phyloP scores from a whole-genome alignment of 2,113 vertebrate species.

The Anoplopoma fimbria region DNA sequence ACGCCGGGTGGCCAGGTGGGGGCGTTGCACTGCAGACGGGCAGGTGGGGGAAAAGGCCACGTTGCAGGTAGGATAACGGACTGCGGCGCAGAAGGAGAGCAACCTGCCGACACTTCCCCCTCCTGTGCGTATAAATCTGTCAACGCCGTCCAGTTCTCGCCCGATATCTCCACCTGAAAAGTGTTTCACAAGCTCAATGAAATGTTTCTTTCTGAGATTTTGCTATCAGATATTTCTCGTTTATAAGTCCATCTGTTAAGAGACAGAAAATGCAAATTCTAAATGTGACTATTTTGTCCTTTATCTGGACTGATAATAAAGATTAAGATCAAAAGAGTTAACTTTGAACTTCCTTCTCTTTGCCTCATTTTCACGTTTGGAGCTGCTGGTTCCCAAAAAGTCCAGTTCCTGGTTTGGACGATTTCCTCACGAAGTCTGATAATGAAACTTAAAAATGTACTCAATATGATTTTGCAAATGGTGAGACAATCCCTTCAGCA shows the following conservation, averaged over 20 bases:
- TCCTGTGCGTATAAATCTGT: constrained; percentile 66
- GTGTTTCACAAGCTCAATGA: constrained; percentile 24
- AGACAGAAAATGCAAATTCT: not conserved
- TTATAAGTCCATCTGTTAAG: not conserved
- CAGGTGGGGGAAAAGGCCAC: constrained; percentile 56
- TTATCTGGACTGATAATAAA: not conserved
- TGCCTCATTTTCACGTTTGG: not conserved
- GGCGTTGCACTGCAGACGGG: constrained; percentile 21
- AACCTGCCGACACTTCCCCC: constrained; percentile 26
- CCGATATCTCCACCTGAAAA: constrained; percentile 37
- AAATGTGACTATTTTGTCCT: not conserved
- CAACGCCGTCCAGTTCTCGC: constrained; percentile 49
- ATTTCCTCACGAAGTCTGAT: not conserved
- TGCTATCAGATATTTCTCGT: not conserved
- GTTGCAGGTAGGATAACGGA: constrained; percentile 36
- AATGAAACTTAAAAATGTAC: not conserved
- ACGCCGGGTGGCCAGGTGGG: constrained; percentile 50
- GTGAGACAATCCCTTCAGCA: not conserved
- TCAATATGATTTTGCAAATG: not conserved
- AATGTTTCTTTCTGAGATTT: not conserved
- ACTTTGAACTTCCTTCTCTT: not conserved
- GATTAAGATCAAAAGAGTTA: not conserved
- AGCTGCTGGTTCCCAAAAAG: constrained; percentile 10
- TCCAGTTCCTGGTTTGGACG: constrained; percentile 13
- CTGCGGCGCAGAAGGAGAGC: too few species aligned